Percentiles rank a stretch among this genome's conserved stretches.
Evolutionary conservation across 2,888 invertebrate genomes (phyloP).

Genomic region (Orchesella flavescens): DNA sequence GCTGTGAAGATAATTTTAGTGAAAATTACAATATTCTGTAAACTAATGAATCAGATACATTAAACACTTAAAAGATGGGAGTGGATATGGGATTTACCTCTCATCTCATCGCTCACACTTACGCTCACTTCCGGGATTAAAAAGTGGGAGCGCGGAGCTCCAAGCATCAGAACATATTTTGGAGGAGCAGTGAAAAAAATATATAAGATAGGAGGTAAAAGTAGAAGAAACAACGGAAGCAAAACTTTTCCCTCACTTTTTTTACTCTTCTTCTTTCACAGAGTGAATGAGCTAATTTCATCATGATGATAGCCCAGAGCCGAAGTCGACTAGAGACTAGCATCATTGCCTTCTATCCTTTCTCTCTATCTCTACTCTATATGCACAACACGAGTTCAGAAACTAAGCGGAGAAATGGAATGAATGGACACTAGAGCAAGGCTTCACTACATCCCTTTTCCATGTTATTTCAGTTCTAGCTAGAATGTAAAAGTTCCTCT

Average conservation of each 20-base stretch:
- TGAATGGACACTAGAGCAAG: no score
- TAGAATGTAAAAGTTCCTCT: conserved; percentile 22
- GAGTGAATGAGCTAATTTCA: conserved; percentile 54
- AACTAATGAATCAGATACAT: no score
- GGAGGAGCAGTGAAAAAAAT: not conserved
- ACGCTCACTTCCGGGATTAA: conserved; percentile 11
- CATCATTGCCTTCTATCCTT: conserved; percentile 1
- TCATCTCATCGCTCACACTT: conserved; percentile 31
- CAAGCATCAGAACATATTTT: not conserved
- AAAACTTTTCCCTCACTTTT: conserved; percentile 22
- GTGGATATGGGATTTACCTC: no score
- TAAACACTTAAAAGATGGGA: no score
- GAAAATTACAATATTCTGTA: no score
- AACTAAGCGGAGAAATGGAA: no score
- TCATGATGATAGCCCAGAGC: conserved; percentile 54
- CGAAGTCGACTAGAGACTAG: not conserved
- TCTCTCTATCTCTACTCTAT: conserved; percentile 9
- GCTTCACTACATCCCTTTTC: not conserved
- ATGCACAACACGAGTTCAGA: not conserved
- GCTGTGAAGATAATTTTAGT: no score
- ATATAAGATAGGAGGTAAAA: not conserved
- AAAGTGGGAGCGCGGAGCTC: not conserved
- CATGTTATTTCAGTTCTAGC: not conserved
- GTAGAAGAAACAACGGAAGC: not conserved
- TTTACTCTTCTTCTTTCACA: conserved; percentile 5